Conservation (phyloP, 2,888 invertebrate genomes). For the Coelopa pilipes region DNA sequence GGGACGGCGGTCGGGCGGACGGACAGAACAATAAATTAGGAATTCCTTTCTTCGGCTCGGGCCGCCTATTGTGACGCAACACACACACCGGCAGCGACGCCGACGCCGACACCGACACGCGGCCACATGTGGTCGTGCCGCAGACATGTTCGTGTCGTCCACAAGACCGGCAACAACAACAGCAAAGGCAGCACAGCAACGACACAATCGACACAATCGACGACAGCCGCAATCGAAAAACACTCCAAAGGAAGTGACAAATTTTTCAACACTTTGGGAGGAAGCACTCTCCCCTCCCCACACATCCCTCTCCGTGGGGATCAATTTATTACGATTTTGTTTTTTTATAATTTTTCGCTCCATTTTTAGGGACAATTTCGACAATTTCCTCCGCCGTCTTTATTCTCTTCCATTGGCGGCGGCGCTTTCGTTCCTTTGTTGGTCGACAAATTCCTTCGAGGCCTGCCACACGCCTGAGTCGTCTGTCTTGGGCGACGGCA, state of each 20-base stretch:
- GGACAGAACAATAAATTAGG: background rate
- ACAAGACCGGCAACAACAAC: background rate
- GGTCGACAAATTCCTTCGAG: too few relatives aligned
- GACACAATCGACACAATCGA: too few relatives aligned
- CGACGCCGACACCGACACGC: background rate
- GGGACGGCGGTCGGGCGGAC: too few relatives aligned
- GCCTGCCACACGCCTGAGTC: too few relatives aligned
- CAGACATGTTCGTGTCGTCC: conserved; percentile 1
- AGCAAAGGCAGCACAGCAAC: too few relatives aligned
- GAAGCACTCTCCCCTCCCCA: background rate
- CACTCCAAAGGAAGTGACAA: conserved; percentile 4
- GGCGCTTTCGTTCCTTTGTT: too few relatives aligned
- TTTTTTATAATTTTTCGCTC: background rate
- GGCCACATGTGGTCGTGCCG: background rate
- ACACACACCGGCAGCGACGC: too few relatives aligned
- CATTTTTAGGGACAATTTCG: background rate
- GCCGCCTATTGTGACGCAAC: too few relatives aligned
- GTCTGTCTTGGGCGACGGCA: too few relatives aligned
- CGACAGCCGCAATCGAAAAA: background rate
- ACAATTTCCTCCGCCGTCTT: background rate
- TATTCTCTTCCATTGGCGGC: background rate
- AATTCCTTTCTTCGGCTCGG: background rate
- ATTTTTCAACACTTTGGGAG: conserved; percentile 21
- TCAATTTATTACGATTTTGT: background rate
- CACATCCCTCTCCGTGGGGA: background rate